These are phyloP conservation scores for Odobenus rosmarus DNA, from an alignment of 2,113 vertebrate genomes.

Conservation along the genomic window DNA sequence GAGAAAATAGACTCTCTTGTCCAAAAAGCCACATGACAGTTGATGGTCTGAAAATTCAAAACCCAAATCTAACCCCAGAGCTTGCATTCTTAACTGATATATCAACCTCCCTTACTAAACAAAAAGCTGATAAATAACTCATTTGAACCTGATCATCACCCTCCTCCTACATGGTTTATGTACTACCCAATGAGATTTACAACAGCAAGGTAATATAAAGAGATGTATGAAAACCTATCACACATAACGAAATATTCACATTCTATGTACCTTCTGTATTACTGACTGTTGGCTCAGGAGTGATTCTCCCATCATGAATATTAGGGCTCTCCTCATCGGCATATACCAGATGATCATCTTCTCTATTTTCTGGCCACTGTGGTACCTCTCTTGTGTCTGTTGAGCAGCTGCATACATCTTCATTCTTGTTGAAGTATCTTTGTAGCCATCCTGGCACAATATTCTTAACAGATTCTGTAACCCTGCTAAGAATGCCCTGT, in stretches of 20 bases:
- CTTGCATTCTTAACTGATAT: neutral
- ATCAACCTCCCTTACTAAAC: neutral
- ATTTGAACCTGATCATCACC: neutral
- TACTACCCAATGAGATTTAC: slow-evolving; percentile 20
- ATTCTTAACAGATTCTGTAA: slow-evolving; percentile 97
- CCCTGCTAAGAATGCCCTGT: slow-evolving; percentile 95
- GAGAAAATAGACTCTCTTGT: neutral
- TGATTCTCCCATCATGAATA: slow-evolving; percentile 88
- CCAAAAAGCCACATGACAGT: neutral
- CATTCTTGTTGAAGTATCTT: slow-evolving; percentile 95
- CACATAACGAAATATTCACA: slow-evolving; percentile 24
- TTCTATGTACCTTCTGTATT: slow-evolving; percentile 87
- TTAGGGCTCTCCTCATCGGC: slow-evolving; percentile 86
- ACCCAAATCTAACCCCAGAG: neutral
- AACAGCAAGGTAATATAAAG: slow-evolving; percentile 72
- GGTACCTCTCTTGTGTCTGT: slow-evolving; percentile 76
- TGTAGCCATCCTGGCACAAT: slow-evolving; percentile 97
- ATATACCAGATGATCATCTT: slow-evolving; percentile 82
- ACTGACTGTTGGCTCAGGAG: slow-evolving; percentile 92
- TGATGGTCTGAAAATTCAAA: neutral
- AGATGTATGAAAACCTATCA: slow-evolving; percentile 54
- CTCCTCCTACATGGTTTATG: neutral
- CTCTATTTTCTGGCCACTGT: slow-evolving; percentile 83
- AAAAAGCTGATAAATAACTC: neutral
- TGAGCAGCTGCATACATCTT: slow-evolving; percentile 84